phyloP scores from a whole-genome alignment of 2,797 vertebrate species.

The Tragopan temminckii region DNA sequence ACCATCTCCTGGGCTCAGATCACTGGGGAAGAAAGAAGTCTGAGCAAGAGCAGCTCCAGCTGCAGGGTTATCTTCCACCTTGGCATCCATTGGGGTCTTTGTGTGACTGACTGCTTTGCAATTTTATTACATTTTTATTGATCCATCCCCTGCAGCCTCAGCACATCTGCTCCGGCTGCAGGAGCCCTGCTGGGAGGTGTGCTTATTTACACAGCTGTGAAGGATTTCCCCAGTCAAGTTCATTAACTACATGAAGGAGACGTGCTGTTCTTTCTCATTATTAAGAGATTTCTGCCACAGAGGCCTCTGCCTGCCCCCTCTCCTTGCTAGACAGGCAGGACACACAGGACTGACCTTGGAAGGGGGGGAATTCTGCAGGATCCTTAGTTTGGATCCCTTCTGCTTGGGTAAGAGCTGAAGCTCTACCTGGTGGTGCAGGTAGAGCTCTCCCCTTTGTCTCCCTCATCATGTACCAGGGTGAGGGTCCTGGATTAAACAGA shows the following conservation, averaged over 20 bases:
- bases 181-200: constrained; percentile 53
- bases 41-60: not conserved
- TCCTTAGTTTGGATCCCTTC: not conserved
- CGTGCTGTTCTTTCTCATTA: constrained; percentile 42
- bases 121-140: not conserved
- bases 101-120: not conserved
- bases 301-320: not conserved
- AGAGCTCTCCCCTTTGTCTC: not conserved
- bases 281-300: not conserved
- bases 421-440: not conserved
- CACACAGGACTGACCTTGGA: not conserved
- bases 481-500: not conserved
- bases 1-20: not conserved
- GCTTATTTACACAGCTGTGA: constrained; percentile 87
- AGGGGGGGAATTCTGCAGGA: not conserved
- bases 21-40: not conserved
- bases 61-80: not conserved
- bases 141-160: constrained; percentile 54
- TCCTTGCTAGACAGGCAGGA: not conserved
- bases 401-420: not conserved
- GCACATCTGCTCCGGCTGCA: constrained; percentile 65
- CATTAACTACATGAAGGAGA: constrained; percentile 85
- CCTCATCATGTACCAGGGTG: not conserved
- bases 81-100: not conserved
- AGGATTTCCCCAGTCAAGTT: constrained; percentile 87